These are phyloP conservation scores for Alethe castanea DNA, from an alignment of 2,113 vertebrate species.

Conservation along the genomic window DNA sequence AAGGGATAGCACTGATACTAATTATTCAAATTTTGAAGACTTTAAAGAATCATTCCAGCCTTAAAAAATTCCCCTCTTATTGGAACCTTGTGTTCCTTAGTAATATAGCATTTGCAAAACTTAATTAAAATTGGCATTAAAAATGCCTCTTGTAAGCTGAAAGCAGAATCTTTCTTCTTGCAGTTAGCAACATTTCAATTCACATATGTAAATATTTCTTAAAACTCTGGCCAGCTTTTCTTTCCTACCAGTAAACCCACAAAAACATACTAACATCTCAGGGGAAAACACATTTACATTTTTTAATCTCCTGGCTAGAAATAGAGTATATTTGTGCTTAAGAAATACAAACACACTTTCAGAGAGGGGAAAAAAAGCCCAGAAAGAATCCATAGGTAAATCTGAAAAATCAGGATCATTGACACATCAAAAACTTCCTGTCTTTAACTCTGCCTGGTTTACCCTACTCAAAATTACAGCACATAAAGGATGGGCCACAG, in stretches of 20 bases:
- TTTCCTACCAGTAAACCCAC: not conserved
- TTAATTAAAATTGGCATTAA: not conserved
- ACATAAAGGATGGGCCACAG: not conserved
- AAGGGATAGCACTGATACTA: not conserved
- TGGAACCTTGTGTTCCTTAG: not conserved
- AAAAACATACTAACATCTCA: not conserved
- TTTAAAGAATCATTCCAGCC: not conserved
- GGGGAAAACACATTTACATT: not conserved
- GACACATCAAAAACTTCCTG: fast-evolving
- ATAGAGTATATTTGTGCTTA: not conserved
- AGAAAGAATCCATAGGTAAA: not conserved
- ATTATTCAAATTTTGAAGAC: not conserved
- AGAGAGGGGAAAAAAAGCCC: not conserved
- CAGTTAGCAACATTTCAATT: not conserved
- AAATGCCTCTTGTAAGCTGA: not conserved
- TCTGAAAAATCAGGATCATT: not conserved
- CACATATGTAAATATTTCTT: not conserved
- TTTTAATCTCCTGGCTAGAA: not conserved
- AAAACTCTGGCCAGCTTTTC: not conserved
- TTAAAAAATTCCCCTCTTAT: not conserved
- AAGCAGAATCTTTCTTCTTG: not conserved
- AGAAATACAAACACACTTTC: not conserved
- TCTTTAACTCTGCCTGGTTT: not conserved
- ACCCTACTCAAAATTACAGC: not conserved
- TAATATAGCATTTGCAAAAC: not conserved